Conservation (phyloP, 2,113 vertebrate species). For the Oncorhynchus masou region DNA sequence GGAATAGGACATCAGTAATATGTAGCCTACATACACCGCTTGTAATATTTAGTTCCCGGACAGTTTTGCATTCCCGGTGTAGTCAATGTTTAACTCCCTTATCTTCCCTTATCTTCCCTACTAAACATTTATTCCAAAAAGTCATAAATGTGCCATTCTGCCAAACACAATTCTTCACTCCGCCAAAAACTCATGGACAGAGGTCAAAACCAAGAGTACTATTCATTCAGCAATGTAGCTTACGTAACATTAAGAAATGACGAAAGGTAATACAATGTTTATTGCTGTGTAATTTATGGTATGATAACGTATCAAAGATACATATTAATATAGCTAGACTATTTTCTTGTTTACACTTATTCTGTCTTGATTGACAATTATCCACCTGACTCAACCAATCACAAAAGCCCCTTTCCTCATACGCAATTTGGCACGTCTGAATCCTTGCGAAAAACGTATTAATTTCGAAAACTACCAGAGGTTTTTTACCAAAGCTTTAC, state of each 20-base stretch:
- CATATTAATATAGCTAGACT: constrained; percentile 71
- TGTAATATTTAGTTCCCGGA: background rate
- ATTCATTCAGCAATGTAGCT: background rate
- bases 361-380: constrained; percentile 29
- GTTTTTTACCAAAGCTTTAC: too few relatives aligned
- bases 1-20: background rate
- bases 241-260: constrained; percentile 10
- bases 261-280: constrained; percentile 54
- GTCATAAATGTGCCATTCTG: background rate
- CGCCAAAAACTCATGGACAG: background rate
- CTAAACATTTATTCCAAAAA: background rate
- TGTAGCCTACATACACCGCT: background rate
- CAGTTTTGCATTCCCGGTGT: background rate
- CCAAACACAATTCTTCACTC: background rate
- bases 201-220: background rate
- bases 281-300: constrained; percentile 84
- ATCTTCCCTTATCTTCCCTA: background rate
- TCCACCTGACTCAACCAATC: too few relatives aligned
- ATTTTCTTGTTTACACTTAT: constrained; percentile 68
- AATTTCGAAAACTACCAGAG: too few relatives aligned
- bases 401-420: too few relatives aligned
- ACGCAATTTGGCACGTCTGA: too few relatives aligned
- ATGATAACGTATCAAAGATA: constrained; percentile 24
- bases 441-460: too few relatives aligned
- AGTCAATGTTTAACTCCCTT: background rate